Percentiles rank a stretch among this genome's conserved stretches.
Evolutionary conservation across 2,888 invertebrate genomes (phyloP).

Genomic region (Zonitis immaculata): DNA sequence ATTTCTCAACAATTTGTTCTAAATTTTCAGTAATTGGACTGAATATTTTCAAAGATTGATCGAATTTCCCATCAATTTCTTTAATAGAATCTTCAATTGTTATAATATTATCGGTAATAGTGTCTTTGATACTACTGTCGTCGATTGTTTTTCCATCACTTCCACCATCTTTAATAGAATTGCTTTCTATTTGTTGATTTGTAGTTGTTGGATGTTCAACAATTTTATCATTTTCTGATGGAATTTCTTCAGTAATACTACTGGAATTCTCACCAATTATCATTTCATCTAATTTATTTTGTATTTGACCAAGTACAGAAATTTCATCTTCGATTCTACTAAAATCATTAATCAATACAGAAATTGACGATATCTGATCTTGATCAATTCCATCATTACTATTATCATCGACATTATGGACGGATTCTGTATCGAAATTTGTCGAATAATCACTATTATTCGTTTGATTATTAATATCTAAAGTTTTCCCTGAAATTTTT

Average conservation of each 20-base stretch:
- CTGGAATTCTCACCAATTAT: slow-evolving; percentile 7
- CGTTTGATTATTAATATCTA: background rate
- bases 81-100: background rate
- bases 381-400: slow-evolving; percentile 23
- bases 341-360: slow-evolving; percentile 35
- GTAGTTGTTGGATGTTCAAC: background rate
- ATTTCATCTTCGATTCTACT: slow-evolving; percentile 36
- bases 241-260: background rate
- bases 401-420: slow-evolving; percentile 15
- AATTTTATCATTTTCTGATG: background rate
- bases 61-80: background rate
- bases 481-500: slow-evolving; percentile 1
- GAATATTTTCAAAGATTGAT: background rate
- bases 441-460: slow-evolving; percentile 24
- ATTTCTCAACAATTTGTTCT: background rate
- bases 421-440: slow-evolving; percentile 29
- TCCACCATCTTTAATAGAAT: background rate
- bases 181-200: background rate
- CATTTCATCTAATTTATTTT: slow-evolving; percentile 11
- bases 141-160: background rate
- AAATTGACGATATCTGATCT: slow-evolving; percentile 31
- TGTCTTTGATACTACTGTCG: background rate
- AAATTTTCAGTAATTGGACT: background rate
- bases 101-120: background rate
- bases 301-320: slow-evolving; percentile 25